Evolutionary conservation across 2,797 vertebrate species (phyloP).

Genomic region (Thamnophis elegans): DNA sequence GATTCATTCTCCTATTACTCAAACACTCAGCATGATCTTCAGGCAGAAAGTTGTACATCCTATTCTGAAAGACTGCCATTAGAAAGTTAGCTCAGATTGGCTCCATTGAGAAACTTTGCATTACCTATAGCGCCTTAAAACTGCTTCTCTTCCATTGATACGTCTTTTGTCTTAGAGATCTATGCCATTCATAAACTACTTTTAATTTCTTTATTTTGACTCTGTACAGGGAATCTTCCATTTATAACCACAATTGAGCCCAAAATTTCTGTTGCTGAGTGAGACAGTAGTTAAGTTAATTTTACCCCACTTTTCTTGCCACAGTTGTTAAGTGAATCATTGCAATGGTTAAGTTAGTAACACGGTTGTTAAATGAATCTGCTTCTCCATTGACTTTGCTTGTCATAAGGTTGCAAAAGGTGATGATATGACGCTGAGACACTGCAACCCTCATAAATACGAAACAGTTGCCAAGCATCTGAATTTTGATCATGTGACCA

Average conservation of each 20-base stretch:
- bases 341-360: not conserved
- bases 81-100: not conserved
- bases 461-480: not conserved
- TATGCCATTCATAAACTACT: not conserved
- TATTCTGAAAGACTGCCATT: not conserved
- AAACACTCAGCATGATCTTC: not conserved
- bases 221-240: not conserved
- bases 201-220: not conserved
- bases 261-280: not conserved
- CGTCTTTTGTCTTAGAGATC: not conserved
- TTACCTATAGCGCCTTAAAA: not conserved
- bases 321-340: not conserved
- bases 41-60: not conserved
- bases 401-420: not conserved
- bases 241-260: not conserved
- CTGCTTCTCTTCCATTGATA: not conserved
- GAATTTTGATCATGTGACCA: not conserved
- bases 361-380: not conserved
- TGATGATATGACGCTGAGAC: not conserved
- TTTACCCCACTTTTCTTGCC: not conserved
- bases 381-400: not conserved
- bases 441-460: not conserved
- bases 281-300: not conserved
- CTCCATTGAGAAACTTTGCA: not conserved
- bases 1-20: not conserved